These are phyloP conservation scores for Ceyx cyanopectus DNA, from an alignment of 2,113 vertebrate species.

Conservation along the genomic window DNA sequence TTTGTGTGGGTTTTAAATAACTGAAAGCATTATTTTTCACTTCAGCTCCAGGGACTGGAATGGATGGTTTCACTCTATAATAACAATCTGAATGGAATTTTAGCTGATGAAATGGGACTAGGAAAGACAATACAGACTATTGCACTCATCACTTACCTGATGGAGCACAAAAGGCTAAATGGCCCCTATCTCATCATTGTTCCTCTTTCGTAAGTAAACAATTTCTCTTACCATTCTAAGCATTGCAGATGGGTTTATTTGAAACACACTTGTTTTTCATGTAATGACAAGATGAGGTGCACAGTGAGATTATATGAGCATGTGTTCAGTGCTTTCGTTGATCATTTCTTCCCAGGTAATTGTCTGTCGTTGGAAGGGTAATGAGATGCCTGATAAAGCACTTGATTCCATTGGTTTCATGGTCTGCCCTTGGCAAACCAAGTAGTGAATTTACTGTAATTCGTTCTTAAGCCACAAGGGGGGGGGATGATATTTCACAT, in stretches of 20 bases:
- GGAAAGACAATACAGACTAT: constrained; percentile 99
- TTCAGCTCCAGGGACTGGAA: constrained; percentile 94
- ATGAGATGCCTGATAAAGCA: not conserved
- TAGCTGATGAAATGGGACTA: constrained; percentile 98
- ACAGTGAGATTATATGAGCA: not conserved
- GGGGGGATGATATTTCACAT: not conserved
- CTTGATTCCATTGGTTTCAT: not conserved
- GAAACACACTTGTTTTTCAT: not conserved
- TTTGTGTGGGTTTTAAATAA: constrained; percentile 59
- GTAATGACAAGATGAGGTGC: not conserved
- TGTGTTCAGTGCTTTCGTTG: not conserved
- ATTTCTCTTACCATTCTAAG: not conserved
- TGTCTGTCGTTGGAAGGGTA: not conserved
- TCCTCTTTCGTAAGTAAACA: constrained; percentile 93
- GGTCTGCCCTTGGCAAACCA: too few species aligned
- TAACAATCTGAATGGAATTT: constrained; percentile 97
- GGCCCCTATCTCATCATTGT: constrained; percentile 98
- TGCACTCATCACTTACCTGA: constrained; percentile 97
- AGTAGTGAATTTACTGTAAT: not conserved
- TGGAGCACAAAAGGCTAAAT: constrained; percentile 97
- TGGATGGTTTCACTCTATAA: constrained; percentile 99
- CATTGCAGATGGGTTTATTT: not conserved
- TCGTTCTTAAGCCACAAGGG: not conserved
- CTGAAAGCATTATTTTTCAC: constrained; percentile 60
- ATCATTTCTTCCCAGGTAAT: not conserved